A percentile compares a stretch with the other conserved stretches of the same genome.
These are phyloP conservation scores for Chrysoperla carnea DNA, from an alignment of 1,140 invertebrate species.

Conservation along the genomic window DNA sequence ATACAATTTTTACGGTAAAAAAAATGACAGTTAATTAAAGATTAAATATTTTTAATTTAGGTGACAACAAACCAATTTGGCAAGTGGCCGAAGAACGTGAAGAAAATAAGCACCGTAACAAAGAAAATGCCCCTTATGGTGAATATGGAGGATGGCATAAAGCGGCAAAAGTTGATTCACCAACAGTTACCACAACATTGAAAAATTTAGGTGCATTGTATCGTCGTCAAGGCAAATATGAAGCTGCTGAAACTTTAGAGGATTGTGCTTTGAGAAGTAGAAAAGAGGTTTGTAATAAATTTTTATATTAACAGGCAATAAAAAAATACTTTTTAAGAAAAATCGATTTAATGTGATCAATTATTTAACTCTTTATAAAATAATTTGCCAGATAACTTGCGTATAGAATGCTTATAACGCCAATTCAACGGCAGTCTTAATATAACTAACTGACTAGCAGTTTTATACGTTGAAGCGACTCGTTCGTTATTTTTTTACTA, in stretches of 20 bases:
- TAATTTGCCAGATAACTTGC: no score
- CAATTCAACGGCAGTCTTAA: no score
- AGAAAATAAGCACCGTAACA: conserved; percentile 83
- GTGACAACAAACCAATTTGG: conserved; percentile 98
- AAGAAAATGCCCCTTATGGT: conserved; percentile 78
- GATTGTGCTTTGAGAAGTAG: conserved; percentile 88
- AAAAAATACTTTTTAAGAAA: not conserved
- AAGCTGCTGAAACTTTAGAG: conserved; percentile 95
- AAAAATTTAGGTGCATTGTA: conserved; percentile 96
- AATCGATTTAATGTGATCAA: no score
- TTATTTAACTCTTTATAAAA: no score
- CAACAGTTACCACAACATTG: conserved; percentile 90
- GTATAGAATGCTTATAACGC: not conserved
- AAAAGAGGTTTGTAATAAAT: conserved; percentile 54
- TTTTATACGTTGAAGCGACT: no score
- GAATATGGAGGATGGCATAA: conserved; percentile 98
- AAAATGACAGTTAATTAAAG: no score
- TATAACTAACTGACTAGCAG: no score
- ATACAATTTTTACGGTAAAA: no score
- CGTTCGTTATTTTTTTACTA: no score
- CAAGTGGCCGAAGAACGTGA: conserved; percentile 97
- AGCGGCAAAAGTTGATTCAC: conserved; percentile 95
- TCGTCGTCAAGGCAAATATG: conserved; percentile 93
- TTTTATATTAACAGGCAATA: not conserved
- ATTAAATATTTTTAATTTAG: conserved; percentile 23